These are phyloP conservation scores for Pachyrhynchus sulphureomaculatus DNA, from an alignment of 1,140 invertebrate genomes.

Conservation along the genomic window DNA sequence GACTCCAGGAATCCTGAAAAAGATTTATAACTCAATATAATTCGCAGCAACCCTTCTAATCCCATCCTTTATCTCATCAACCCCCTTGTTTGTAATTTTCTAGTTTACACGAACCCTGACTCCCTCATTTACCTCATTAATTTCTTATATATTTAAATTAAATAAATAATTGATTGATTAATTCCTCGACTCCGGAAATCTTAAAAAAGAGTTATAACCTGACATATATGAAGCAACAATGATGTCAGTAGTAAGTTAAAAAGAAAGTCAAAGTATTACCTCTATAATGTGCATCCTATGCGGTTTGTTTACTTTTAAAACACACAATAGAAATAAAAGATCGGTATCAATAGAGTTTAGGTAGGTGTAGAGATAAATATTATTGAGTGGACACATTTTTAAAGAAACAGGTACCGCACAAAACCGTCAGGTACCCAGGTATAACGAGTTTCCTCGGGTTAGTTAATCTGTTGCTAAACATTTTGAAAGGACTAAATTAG, in stretches of 20 bases:
- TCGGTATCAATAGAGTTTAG: constrained; percentile 20
- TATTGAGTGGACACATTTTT: constrained; percentile 25
- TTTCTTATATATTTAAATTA: too few species aligned
- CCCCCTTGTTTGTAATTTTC: too few species aligned
- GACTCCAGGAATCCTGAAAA: too few species aligned
- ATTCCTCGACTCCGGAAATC: too few species aligned
- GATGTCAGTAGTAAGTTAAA: neutral
- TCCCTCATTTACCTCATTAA: too few species aligned
- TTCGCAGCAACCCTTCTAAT: too few species aligned
- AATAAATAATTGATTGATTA: too few species aligned
- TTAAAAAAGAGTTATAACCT: too few species aligned
- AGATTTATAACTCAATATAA: too few species aligned
- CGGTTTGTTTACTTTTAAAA: constrained; percentile 22
- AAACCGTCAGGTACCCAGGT: constrained; percentile 17
- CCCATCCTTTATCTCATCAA: too few species aligned
- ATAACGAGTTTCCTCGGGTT: constrained; percentile 14
- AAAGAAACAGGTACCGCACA: constrained; percentile 27
- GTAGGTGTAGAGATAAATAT: constrained; percentile 30
- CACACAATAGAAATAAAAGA: constrained; percentile 15
- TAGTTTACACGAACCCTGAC: too few species aligned
- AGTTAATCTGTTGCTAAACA: constrained; percentile 12
- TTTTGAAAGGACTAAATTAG: neutral
- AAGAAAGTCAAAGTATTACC: constrained; percentile 13
- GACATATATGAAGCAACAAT: too few species aligned
- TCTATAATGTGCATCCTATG: constrained; percentile 7